Percentiles rank a stretch among this genome's conserved stretches.
Conservation (phyloP, 2,113 vertebrate species). For the Dipodomys stephensi region DNA sequence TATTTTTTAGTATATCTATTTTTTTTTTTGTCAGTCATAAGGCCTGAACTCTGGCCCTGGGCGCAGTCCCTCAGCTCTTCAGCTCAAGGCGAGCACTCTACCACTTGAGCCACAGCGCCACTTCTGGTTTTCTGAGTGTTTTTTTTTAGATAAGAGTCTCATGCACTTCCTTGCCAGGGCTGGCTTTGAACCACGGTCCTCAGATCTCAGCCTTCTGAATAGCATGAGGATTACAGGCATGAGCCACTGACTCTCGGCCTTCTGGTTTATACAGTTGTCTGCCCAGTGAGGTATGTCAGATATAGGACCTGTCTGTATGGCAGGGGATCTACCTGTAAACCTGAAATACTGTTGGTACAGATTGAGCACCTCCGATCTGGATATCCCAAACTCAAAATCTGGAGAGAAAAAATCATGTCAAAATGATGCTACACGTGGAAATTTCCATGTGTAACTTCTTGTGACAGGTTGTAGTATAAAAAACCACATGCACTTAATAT, state of each 20-base stretch:
- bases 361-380: neutral
- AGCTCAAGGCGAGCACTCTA: too few species aligned
- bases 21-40: too few species aligned
- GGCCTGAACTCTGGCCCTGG: too few species aligned
- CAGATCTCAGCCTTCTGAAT: too few species aligned
- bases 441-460: neutral
- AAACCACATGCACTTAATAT: neutral
- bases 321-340: neutral
- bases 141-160: too few species aligned
- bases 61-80: too few species aligned
- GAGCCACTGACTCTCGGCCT: too few species aligned
- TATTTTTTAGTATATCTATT: neutral
- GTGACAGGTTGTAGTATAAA: neutral
- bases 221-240: too few species aligned
- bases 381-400: neutral
- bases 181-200: too few species aligned
- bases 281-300: neutral
- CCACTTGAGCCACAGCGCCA: too few species aligned
- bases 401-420: neutral
- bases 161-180: too few species aligned
- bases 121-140: too few species aligned
- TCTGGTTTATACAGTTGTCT: neutral
- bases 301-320: neutral
- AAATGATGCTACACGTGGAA: neutral
- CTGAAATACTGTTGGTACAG: neutral